Evolutionary conservation across 2,113 vertebrate genomes (phyloP), one percentile per base, ranked within the genome.

Genomic region (Lepisosteus oculatus): DNA sequence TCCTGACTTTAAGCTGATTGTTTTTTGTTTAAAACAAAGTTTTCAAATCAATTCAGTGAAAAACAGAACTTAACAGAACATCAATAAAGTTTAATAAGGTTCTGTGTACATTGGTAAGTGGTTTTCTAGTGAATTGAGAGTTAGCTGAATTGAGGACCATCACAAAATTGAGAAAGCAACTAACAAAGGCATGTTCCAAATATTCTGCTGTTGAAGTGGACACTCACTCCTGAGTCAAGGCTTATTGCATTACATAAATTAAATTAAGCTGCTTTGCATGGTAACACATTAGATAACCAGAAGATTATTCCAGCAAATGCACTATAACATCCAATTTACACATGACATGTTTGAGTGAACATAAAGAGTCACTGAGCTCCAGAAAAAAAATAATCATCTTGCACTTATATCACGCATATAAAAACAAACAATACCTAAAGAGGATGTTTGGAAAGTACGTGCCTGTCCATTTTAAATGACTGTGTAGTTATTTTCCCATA

Each of bases 21-120:
- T 72, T 66, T 54, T n/a, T 43, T 54, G 15, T 55, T 51, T 51
- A 5, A 51, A 51, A 9, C 47, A 67, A 67, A 54, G 43, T 61
- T 61, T 66, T 75, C 6, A 55, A 67, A 75, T 75, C 74, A 51
- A 75, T 75, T 13, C 56, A 41, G 69, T 71, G 71, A 72, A 68
- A 70, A 76, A 72, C 59, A 76, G 45, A 44, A 63, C 63, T 55
- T 55, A 76, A 72, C 59, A 76, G 45, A 44, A 63, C 63, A 55
- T 55, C 57, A 43, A 75, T 71, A 66, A 45, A 41, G 65, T 55
- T 64, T 45, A 55, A 45, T 6, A 55, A 44, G 66, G 47, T 63
- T 69, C n/a, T 17, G 14, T 44, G 14, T 43, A 45, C 55, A 17
- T n/a, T 62, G 43, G 43, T 45, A 64, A 51, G 65, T 61, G 44